These are phyloP conservation scores for Hedya salicella DNA, from an alignment of 2,888 invertebrate genomes.

Conservation along the genomic window DNA sequence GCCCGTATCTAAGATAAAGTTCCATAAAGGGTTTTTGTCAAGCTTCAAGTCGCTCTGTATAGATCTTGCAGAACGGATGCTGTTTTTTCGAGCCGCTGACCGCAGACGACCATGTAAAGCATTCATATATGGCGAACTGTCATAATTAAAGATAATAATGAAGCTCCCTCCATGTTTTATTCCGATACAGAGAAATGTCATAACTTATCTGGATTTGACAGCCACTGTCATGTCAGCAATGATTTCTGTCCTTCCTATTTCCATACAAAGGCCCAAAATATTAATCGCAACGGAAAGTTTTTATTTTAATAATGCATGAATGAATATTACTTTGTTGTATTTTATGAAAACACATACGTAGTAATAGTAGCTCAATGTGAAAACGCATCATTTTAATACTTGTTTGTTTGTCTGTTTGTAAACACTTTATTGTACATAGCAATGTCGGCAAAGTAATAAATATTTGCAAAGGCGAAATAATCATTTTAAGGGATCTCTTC, in stretches of 20 bases:
- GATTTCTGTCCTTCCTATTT: constrained; percentile 47
- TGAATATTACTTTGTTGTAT: constrained; percentile 28
- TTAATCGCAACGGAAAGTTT: constrained; percentile 44
- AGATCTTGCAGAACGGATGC: constrained; percentile 64
- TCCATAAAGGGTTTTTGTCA: constrained; percentile 66
- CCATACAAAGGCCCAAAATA: constrained; percentile 56
- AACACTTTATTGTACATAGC: too few relatives aligned
- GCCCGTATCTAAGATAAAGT: constrained; percentile 63
- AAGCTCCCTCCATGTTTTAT: constrained; percentile 72
- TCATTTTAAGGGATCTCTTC: too few relatives aligned
- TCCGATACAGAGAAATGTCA: constrained; percentile 71
- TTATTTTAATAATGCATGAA: constrained; percentile 37
- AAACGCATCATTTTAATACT: too few relatives aligned
- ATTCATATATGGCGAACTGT: constrained; percentile 81
- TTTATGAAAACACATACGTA: not conserved
- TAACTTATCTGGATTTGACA: constrained; percentile 75
- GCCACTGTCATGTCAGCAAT: constrained; percentile 58
- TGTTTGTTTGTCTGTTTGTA: too few relatives aligned
- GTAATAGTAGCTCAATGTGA: too few relatives aligned
- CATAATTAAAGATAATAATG: constrained; percentile 83
- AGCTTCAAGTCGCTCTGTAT: constrained; percentile 70
- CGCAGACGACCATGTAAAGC: constrained; percentile 68
- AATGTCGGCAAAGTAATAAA: too few relatives aligned
- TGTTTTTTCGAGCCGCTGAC: constrained; percentile 66
- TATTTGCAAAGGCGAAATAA: too few relatives aligned